A percentile compares a stretch with the other conserved stretches of the same genome.
Conservation (phyloP, 2,113 vertebrate species). For the Monopterus albus region DNA sequence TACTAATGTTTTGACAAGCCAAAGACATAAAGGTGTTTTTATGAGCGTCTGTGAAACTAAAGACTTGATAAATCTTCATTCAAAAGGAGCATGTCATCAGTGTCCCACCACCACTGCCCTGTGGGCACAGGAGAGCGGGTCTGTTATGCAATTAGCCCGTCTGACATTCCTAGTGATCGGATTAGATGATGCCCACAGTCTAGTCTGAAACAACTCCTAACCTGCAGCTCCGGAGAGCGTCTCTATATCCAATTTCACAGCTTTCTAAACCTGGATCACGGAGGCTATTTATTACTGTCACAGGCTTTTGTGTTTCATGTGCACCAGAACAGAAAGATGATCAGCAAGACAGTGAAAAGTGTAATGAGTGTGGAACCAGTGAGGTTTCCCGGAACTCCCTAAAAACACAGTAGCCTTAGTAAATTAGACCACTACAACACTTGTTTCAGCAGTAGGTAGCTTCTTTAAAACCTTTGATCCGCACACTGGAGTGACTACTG, state of each 20-base stretch:
- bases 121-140: constrained; percentile 29
- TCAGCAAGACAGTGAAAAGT: constrained; percentile 48
- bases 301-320: constrained; percentile 67
- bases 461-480: constrained; percentile 63
- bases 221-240: constrained; percentile 72
- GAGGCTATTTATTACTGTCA: constrained; percentile 82
- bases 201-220: constrained; percentile 71
- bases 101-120: constrained; percentile 33
- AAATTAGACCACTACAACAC: constrained; percentile 50
- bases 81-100: constrained; percentile 41
- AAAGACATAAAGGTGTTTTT: constrained; percentile 17
- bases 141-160: constrained; percentile 63
- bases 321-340: constrained; percentile 52
- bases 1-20: constrained; percentile 21
- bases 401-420: constrained; percentile 23
- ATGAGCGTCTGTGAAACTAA: constrained; percentile 24
- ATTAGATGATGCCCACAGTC: constrained; percentile 77
- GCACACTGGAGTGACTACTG: constrained; percentile 11
- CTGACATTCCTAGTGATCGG: constrained; percentile 70
- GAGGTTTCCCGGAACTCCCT: constrained; percentile 51
- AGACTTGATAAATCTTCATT: constrained; percentile 53
- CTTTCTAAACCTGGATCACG: constrained; percentile 79
- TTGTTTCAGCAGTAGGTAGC: constrained; percentile 65
- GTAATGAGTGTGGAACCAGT: constrained; percentile 64
- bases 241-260: constrained; percentile 82